A percentile compares a stretch with the other conserved stretches of the same genome.
phyloP scores from a whole-genome alignment of 2,888 invertebrate genomes.

The Drosophila paranaensis region DNA sequence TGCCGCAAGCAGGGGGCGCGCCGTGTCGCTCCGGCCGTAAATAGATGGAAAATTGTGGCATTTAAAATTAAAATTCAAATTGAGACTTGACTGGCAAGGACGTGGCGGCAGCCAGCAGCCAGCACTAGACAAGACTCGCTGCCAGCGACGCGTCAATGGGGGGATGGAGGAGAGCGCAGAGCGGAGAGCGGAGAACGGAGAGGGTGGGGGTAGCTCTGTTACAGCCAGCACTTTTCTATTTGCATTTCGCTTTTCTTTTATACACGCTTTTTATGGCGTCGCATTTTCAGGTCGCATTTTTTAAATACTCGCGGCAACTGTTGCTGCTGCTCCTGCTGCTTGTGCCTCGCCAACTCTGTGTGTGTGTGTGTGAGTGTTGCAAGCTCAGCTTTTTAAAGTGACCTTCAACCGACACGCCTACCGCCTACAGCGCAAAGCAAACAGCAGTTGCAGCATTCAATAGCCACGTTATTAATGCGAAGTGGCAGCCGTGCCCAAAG shows the following conservation, averaged over 20 bases:
- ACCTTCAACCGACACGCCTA: conserved; percentile 56
- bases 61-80: conserved; percentile 81
- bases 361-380: conserved; percentile 5
- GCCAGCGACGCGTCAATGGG: conserved; percentile 1
- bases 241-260: conserved; percentile 77
- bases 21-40: conserved; percentile 42
- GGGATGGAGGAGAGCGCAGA: too few relatives aligned
- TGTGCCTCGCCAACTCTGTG: conserved; percentile 40
- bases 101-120: conserved; percentile 50
- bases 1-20: conserved; percentile 18
- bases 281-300: conserved; percentile 53
- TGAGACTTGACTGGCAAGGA: conserved; percentile 79
- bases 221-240: conserved; percentile 67
- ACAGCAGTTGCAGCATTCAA: conserved; percentile 50
- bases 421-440: conserved; percentile 13
- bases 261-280: conserved; percentile 44
- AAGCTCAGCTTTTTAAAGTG: conserved; percentile 54
- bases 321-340: conserved; percentile 6
- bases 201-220: conserved; percentile 1
- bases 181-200: background rate
- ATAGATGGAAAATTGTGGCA: conserved; percentile 79
- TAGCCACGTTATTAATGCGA: conserved; percentile 68
- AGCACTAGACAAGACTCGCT: conserved; percentile 21
- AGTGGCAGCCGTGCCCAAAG: conserved; percentile 47
- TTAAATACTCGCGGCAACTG: conserved; percentile 63